These are phyloP conservation scores for Bostrychus sinensis DNA, from an alignment of 2,113 vertebrate genomes.

Conservation along the genomic window DNA sequence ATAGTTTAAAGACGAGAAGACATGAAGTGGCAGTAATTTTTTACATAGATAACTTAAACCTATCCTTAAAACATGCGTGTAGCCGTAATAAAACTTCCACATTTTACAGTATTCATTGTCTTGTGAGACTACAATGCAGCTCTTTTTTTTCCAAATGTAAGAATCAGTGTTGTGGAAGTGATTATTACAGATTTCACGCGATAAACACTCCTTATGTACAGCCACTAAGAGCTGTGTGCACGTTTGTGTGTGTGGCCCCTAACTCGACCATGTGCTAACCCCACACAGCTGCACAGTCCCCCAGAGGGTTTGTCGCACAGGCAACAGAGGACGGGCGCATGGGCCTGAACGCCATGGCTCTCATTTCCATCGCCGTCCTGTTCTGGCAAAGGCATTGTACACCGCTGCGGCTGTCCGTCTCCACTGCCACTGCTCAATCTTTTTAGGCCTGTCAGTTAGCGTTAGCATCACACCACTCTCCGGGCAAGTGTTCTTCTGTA, in stretches of 20 bases:
- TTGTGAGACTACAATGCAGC: not conserved
- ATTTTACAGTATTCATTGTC: not conserved
- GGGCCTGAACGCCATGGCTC: constrained; percentile 38
- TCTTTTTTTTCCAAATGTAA: not conserved
- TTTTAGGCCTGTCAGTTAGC: constrained; percentile 71
- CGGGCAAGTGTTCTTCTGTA: constrained; percentile 30
- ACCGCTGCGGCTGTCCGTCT: constrained; percentile 66
- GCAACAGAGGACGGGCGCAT: constrained; percentile 65
- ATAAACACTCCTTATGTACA: constrained; percentile 62
- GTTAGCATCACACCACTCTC: constrained; percentile 69
- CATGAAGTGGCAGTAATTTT: too few relatives aligned
- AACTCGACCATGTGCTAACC: constrained; percentile 79
- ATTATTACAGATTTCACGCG: constrained; percentile 34
- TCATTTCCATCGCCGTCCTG: constrained; percentile 66
- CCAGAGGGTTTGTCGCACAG: constrained; percentile 77
- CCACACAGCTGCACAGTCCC: constrained; percentile 77
- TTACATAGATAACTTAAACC: not conserved
- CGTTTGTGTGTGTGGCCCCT: constrained; percentile 73
- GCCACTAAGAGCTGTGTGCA: constrained; percentile 37
- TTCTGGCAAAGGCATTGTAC: constrained; percentile 72
- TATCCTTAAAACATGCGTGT: not conserved
- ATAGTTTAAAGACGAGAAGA: too few relatives aligned
- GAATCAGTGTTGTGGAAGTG: constrained; percentile 7
- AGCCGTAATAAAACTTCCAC: not conserved
- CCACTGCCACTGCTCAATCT: constrained; percentile 73